These are phyloP conservation scores for Carcina quercana DNA, from an alignment of 2,888 invertebrate genomes.

Conservation along the genomic window DNA sequence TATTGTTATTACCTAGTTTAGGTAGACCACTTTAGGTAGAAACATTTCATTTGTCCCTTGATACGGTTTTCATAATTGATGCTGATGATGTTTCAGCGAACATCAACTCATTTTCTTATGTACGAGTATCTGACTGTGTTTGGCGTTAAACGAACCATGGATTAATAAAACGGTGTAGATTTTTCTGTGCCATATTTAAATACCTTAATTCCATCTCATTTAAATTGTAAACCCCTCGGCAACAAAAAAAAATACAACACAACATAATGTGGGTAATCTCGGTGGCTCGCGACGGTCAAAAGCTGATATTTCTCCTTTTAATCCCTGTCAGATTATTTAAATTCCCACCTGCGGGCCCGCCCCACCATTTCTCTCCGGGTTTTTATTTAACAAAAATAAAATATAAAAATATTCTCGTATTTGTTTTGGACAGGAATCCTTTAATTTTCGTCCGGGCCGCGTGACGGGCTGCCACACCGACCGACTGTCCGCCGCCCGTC, in stretches of 20 bases:
- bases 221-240: constrained; percentile 49
- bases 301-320: constrained; percentile 72
- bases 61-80: no score
- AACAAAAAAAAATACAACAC: constrained; percentile 45
- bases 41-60: no score
- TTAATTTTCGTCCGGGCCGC: constrained; percentile 68
- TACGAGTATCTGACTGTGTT: no score
- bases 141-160: no score
- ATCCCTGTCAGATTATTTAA: constrained; percentile 75
- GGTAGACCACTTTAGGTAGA: no score
- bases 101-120: no score
- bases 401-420: constrained; percentile 71
- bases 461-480: constrained; percentile 51
- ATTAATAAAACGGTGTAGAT: no score
- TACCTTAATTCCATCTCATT: constrained; percentile 40
- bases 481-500: constrained; percentile 43
- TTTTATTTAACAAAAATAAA: constrained; percentile 70
- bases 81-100: no score
- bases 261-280: constrained; percentile 59
- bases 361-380: constrained; percentile 41
- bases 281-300: constrained; percentile 55
- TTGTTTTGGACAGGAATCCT: constrained; percentile 74
- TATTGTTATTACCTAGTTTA: no score
- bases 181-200: constrained; percentile 8
- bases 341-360: constrained; percentile 69